Conservation (phyloP, 2,888 invertebrate species). For the Xestia ashworthii region DNA sequence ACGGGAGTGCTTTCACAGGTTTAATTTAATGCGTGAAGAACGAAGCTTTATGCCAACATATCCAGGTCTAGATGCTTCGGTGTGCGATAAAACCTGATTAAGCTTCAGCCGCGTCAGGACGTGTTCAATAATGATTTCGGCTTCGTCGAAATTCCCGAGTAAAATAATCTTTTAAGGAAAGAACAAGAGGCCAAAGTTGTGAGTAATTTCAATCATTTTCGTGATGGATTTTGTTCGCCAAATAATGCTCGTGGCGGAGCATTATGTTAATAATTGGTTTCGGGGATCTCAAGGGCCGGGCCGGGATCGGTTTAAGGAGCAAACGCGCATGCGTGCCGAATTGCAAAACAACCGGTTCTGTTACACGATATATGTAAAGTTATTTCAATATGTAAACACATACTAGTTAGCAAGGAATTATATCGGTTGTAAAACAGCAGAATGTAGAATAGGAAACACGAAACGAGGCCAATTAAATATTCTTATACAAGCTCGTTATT, state of each 20-base stretch:
- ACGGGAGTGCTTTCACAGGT: slow-evolving; percentile 51
- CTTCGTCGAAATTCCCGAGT: slow-evolving; percentile 67
- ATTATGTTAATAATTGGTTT: slow-evolving; percentile 85
- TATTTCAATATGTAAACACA: slow-evolving; percentile 78
- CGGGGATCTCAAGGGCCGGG: slow-evolving; percentile 75
- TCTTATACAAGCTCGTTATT: slow-evolving; percentile 64
- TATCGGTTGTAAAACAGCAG: slow-evolving; percentile 66
- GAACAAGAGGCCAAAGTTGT: slow-evolving; percentile 68
- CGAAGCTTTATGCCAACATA: slow-evolving; percentile 34
- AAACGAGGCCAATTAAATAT: slow-evolving; percentile 66
- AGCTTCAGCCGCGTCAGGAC: slow-evolving; percentile 15
- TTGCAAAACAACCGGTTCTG: slow-evolving; percentile 82
- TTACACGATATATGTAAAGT: slow-evolving; percentile 77
- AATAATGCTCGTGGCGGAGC: slow-evolving; percentile 80
- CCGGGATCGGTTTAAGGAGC: slow-evolving; percentile 73
- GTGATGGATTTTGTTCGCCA: slow-evolving; percentile 81
- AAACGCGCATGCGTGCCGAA: slow-evolving; percentile 80
- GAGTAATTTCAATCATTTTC: slow-evolving; percentile 84
- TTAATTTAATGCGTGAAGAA: slow-evolving; percentile 47
- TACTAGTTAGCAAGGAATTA: slow-evolving; percentile 64
- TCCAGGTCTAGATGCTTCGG: slow-evolving; percentile 28
- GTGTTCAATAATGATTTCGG: slow-evolving; percentile 71
- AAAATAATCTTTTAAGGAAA: slow-evolving; percentile 67
- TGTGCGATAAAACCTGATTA: slow-evolving; percentile 27
- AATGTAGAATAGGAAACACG: slow-evolving; percentile 63